These are phyloP conservation scores for Brachylomia viminalis DNA, from an alignment of 2,888 invertebrate species.

Conservation along the genomic window DNA sequence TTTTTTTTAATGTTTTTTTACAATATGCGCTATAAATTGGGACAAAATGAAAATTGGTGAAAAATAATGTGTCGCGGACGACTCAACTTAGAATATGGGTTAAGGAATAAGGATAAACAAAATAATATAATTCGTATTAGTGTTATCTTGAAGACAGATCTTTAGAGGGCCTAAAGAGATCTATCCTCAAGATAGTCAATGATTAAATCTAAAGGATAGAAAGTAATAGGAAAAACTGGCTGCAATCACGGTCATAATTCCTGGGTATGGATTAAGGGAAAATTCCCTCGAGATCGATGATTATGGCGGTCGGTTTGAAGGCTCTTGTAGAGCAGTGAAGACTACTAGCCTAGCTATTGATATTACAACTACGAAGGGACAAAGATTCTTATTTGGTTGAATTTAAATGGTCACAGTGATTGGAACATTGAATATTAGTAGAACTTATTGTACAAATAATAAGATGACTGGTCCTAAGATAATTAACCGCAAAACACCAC, in stretches of 20 bases:
- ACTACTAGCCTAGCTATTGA: neutral
- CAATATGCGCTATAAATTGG: too few species aligned
- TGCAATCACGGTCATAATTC: constrained; percentile 10
- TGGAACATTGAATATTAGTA: too few species aligned
- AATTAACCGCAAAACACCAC: neutral
- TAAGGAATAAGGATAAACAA: neutral
- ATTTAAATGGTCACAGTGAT: neutral
- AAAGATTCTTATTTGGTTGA: neutral
- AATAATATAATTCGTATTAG: too few species aligned
- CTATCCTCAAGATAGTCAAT: neutral
- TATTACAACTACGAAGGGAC: constrained; percentile 2
- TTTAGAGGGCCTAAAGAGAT: neutral
- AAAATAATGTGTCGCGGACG: neutral
- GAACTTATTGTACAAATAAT: too few species aligned
- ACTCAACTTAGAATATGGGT: neutral
- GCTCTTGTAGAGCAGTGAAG: neutral
- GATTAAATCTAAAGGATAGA: neutral
- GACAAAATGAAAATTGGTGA: too few species aligned
- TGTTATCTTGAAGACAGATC: too few species aligned
- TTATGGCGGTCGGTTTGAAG: neutral
- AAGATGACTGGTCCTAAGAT: neutral
- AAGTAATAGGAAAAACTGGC: neutral
- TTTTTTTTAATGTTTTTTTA: too few species aligned
- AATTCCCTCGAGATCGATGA: constrained; percentile 23
- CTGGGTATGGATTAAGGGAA: neutral